Base-by-base conservation (phyloP, 2,888 invertebrate genomes). In the Melanostoma scalare region DNA sequence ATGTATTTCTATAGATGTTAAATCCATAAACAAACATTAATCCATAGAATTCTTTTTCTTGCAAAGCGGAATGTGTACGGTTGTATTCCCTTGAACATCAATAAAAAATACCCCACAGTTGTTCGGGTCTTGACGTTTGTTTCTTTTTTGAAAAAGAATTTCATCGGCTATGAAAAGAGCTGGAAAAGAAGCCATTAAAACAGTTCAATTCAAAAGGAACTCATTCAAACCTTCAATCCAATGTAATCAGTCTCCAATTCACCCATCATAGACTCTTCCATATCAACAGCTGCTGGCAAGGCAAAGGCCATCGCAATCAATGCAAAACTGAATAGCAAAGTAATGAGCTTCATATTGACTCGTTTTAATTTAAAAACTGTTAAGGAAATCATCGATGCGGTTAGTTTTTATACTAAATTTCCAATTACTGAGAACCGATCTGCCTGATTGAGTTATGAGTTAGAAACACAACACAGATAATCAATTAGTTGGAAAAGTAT, bases 251-350 rank as follows among this genome's bases (percentile, higher is more conserved):
- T 8, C 6, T 1, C 8, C 3, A 42, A 42, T 8, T 42, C 8
- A 9, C 2, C 3, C 3, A 8, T 0, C 3, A 6, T 0, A 0
- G 5, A 20, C 3, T 36, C 9, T 0, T 20, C 5, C 9, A 6
- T 6, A 36, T 46, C 36, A 20, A 46, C 0, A 36, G 20, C 3
- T 8, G 20, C 20, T 46, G 61, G 61, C 1, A 61, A 46, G 35
- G 10, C 10, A 3, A 35, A 35, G 33, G 46, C 35, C 0, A 61
- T 9, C 1, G 61, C 20, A 46, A 61, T 46, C 0, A 61, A 36
- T 46, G 4, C 35, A 61, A 61, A 46, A 36, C 20, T 35, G 9
- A 46, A 61, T 61, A 61, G 20, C 3, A 61, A 61, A 46, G 35
- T 61, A 4, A 61, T 36, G 3, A 46, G 20, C 8, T 35, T 10